Base-by-base conservation (phyloP, 1,140 invertebrate genomes). In the Drosophila truncata region DNA sequence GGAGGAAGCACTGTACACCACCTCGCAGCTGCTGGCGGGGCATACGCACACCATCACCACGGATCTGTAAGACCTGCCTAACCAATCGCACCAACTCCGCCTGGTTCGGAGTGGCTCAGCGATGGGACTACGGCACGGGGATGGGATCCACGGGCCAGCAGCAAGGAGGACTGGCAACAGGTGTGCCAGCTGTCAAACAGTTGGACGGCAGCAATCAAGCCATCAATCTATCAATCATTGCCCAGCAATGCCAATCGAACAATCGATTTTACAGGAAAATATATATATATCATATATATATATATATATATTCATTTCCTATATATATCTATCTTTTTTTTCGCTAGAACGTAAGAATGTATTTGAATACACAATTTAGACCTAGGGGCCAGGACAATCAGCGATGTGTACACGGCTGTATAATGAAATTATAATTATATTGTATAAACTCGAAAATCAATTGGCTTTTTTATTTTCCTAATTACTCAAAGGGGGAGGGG, bases 11-110 rank as follows among this genome's bases (percentile, higher is more conserved):
- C 41, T 62, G 35, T 59, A 37, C 33, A 70, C 25, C 31, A 62
- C 42, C 16, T 63, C 49, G 2, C 83, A 83, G 33, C 57, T 78
- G 60, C 44, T 79, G 41, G 76, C 71, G 13, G 78, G 78, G 11
- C 14, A 80, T 14, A 91, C 82, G 46, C 76, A 91, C 44, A 82
- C 82, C 42, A 91, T 91, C 3, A 83, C 61, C 55, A 91, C 86
- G 4, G 86, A 91, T 31, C 82, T 91, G 13, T 91, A 47, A 54
- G 20, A 5, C 2, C 11, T 11, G 2, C 18, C 13, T n/a, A n/a
- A n/a, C 18, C 42, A 77, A 55, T 70, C 75, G 33, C 31, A 42
- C 62, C 67, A 7, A 35, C 79, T 85, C 83, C 75, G 79, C 69
- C 31, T 55, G 79, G 75, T 10, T 41, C 71, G 83, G 80, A 86